These are phyloP conservation scores for Leucopsar rothschildi DNA, from an alignment of 2,113 vertebrate species.

Conservation along the genomic window DNA sequence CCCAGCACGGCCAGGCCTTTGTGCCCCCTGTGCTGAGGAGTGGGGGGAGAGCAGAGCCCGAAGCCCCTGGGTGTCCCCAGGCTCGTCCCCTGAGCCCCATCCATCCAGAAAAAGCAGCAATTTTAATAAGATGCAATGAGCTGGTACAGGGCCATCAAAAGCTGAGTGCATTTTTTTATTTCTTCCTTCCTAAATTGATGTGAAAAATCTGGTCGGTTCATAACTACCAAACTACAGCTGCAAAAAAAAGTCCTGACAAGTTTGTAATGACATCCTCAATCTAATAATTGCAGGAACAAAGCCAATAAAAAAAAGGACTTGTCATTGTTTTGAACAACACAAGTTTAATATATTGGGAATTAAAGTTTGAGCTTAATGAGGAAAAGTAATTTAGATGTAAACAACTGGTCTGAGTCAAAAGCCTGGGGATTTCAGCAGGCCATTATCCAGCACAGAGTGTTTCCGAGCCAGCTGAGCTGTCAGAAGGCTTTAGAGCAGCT, in stretches of 20 bases:
- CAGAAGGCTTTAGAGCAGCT: neutral
- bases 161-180: neutral
- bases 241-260: constrained; percentile 28
- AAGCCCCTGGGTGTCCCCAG: fast-evolving
- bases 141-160: neutral
- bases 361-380: constrained; percentile 58
- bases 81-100: neutral
- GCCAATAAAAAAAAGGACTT: constrained; percentile 25
- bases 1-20: too few species aligned
- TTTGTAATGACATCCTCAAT: constrained; percentile 46
- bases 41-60: neutral
- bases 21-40: fast-evolving
- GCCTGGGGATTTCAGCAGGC: neutral
- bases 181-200: neutral
- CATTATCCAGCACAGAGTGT: neutral
- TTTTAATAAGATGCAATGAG: neutral
- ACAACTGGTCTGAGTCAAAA: constrained; percentile 29
- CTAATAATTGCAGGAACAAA: constrained; percentile 64
- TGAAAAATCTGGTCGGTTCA: constrained; percentile 22
- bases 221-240: neutral
- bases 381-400: constrained; percentile 52
- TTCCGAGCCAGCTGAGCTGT: neutral
- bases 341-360: constrained; percentile 56
- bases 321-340: constrained; percentile 40
- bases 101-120: fast-evolving